Base-by-base conservation (phyloP, 2,113 vertebrate genomes). In the Grammomys surdaster region DNA sequence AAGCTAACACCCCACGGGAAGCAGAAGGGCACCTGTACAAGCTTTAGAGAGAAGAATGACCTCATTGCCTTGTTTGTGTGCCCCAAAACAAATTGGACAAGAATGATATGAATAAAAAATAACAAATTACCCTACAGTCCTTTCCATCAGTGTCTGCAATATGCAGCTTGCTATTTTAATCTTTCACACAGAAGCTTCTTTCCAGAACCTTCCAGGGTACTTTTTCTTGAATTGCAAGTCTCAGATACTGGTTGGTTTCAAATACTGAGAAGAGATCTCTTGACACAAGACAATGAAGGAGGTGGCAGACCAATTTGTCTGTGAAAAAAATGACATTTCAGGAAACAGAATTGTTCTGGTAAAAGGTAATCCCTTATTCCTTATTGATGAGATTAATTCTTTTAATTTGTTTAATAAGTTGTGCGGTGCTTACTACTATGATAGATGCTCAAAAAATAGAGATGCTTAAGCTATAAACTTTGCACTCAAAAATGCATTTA, bases 141-240 rank as follows among this genome's bases (percentile, higher is more conserved):
- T 95, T 98, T 97, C 98, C 98, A 98, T 98, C n/a, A 98, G 82
- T 91, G 97, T 96, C 93, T 98, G 92, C 90, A 98, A 97, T 65
- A 97, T 92, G 69, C 92, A 97, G n/a, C 31, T 98, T 98, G 97
- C 80, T 98, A 94, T 97, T 98, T 98, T 94, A 98, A 97, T 0
- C 97, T 97, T 97, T 98, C 91, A 93, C 98, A 98, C 17, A 98
- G 91, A 91, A 98, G 91, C 22, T 98, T 98, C 97, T 98, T 97
- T 82, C 97, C 98, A 0, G 92, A 96, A 75, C 98, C 97, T 97
- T 98, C 94, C 89, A 98, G 54, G 33, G 97, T 96, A 33, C 97
- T 98, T 97, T 8, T 97, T 98, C 43, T 98, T 94, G 96, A 99
- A 98, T 60, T 98, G 98, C 40, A 98, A 97, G 72, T 98, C 97